Evolutionary conservation across 2,113 vertebrate species (phyloP), one percentile per base, ranked within the genome.

Genomic region (Chinchilla lanigera): DNA sequence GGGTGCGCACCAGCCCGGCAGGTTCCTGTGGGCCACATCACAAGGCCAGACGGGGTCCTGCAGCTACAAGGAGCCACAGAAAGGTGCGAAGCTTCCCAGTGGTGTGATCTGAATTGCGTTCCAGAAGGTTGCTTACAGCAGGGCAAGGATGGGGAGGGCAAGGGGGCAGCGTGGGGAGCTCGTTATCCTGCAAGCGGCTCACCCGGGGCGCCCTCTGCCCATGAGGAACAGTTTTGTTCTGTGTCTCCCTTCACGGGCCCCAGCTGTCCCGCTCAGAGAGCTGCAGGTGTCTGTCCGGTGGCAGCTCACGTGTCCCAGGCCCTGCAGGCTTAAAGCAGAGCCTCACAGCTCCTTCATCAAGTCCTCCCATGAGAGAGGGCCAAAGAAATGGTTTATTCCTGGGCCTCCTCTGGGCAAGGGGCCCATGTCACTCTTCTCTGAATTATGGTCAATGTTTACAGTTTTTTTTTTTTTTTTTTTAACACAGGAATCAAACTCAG

Each of bases 291-390:
- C 1, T 28, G 17, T 5, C 1, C 16, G 16, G 7, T 5, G 28
- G 24, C 41, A 14, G n/a, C 35, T n/a, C 7, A 0, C 26, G 10
- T 11, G 0, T 28, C n/a, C 56, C 52, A 0, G 50, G 30, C 47
- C 84, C 12, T 44, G 56, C 0, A 17, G 65, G 67, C 95, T 69
- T 30, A 50, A 41, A 44, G 52, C 38, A 54, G 52, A 69, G 65
- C 2, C 9, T 26, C n/a, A 28, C 3, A 12, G 5, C 14, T 56
- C 56, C 56, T 58, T 86, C 30, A 13, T 63, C 17, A 12, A 12
- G 33, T 61, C 38, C 50, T 54, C 38, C 38, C 28, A 1, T 50
- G 73, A 77, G 91, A n/a, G 19, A 2, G 0, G 33, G 11, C 16
- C 30, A 82, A 54, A 14, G n/a, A 60, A 44, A 54, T 63, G 19